Conservation (phyloP, 2,113 vertebrate genomes). For the Misgurnus anguillicaudatus region DNA sequence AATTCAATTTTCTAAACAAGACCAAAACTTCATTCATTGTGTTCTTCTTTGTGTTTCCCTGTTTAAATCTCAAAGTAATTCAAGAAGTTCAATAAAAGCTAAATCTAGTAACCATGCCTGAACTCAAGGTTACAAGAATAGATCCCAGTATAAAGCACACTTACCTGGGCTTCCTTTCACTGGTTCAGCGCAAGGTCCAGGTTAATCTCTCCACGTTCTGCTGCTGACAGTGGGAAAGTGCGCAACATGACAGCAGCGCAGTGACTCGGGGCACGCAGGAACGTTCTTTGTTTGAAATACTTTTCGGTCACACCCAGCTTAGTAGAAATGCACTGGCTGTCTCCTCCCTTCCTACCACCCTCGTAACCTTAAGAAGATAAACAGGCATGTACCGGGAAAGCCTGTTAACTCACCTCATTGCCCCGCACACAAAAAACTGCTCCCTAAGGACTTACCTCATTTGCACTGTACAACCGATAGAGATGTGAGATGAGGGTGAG, state of each 20-base stretch:
- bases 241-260: conserved; percentile 46
- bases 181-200: conserved; percentile 6
- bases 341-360: conserved; percentile 41
- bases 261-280: conserved; percentile 37
- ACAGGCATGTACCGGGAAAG: neutral
- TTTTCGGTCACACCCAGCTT: conserved; percentile 81
- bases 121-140: neutral
- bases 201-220: neutral
- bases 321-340: conserved; percentile 72
- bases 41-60: no score
- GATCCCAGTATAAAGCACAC: neutral
- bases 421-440: conserved; percentile 9
- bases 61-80: neutral
- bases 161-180: neutral
- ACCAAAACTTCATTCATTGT: no score
- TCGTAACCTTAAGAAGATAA: conserved; percentile 37
- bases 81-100: no score
- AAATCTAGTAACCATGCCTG: neutral
- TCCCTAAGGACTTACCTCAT: conserved; percentile 53
- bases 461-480: conserved; percentile 55
- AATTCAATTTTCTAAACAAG: no score
- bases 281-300: conserved; percentile 72
- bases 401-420: conserved; percentile 3
- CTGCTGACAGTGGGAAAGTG: conserved; percentile 44
- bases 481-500: conserved; percentile 33